Conservation (phyloP, 2,797 vertebrate genomes). For the Esox lucius region DNA sequence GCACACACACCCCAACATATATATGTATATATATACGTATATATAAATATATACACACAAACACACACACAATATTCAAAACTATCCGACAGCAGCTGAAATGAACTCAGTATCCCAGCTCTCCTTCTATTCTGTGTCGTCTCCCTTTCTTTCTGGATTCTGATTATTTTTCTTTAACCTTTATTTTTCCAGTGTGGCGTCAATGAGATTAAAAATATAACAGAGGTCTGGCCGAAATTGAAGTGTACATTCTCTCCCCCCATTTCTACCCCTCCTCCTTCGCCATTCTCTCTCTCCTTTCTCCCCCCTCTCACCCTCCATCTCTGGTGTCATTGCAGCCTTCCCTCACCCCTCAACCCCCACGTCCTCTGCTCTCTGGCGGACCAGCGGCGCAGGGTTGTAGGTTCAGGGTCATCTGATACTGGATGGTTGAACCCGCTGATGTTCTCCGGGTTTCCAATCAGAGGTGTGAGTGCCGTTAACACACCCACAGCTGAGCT, state of each 20-base stretch:
- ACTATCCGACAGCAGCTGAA: conserved; percentile 69
- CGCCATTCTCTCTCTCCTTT: neutral
- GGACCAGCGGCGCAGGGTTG: conserved; percentile 40
- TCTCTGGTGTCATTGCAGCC: no score
- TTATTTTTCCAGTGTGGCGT: no score
- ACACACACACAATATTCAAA: conserved; percentile 62
- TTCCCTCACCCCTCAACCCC: conserved; percentile 8
- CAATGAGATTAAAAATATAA: no score
- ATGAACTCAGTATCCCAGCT: conserved; percentile 60
- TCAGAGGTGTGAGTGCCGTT: conserved; percentile 62
- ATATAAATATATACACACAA: conserved; percentile 47
- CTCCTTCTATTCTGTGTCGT: conserved; percentile 54
- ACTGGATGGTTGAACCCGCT: conserved; percentile 25
- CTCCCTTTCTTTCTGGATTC: conserved; percentile 9
- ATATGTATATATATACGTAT: conserved; percentile 49
- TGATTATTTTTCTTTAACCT: no score
- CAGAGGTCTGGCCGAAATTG: no score
- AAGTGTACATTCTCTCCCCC: no score
- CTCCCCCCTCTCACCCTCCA: conserved; percentile 28
- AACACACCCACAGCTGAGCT: conserved; percentile 65
- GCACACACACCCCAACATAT: conserved; percentile 9
- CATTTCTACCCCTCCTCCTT: neutral
- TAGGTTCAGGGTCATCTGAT: conserved; percentile 65
- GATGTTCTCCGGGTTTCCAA: conserved; percentile 42
- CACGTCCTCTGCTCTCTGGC: conserved; percentile 7